Evolutionary conservation across 2,797 vertebrate genomes (phyloP), one percentile per base, ranked within the genome.

Genomic region (Enoplosus armatus): DNA sequence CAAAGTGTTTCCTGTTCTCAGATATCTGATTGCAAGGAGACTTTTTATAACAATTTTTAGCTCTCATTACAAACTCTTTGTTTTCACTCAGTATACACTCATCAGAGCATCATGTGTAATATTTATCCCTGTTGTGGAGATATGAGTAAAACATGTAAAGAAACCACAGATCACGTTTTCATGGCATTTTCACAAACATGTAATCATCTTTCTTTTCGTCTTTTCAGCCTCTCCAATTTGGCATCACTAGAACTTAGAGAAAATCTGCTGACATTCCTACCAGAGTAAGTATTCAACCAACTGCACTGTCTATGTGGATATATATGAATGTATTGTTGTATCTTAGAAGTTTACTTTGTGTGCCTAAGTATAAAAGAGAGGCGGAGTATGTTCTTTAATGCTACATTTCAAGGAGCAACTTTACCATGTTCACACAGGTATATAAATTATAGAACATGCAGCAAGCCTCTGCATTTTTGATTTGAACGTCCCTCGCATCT

Each of bases 231-330:
- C 86, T 95, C 94, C 92, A 97, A 99, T 95, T 96, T 99, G 96
- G 94, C 95, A 82, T 98, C 98, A 81, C 95, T 99, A 95, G 98
- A 99, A 94, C 95, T 99, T 80, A 93, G 98, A 96, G 98, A 99
- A 93, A 99, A 99, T 91, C 83, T 98, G 85, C 94, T 99, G 93
- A 98, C 97, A 1, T 97, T 97, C 92, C 96, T 99, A 91, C 98
- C 98, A 80, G 97, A 98, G 98, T 99, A 94, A 98, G 98, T 98
- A 83, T 58, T 80, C 33, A 20, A 3, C 16, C n/a, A 16, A 16
- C 29, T 61, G 7, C 24, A 15, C 8, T 6, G 4, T 27, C 12
- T 48, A 9, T 35, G 3, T 51, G 6, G 4, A 10, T 35, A 11
- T 31, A 31, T 39, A 31, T 43, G 22, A 29, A 8, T 29, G 43